Evolutionary conservation across 2,888 invertebrate species (phyloP), one percentile per base, ranked within the genome.

Genomic region (Pegoplata infirma): DNA sequence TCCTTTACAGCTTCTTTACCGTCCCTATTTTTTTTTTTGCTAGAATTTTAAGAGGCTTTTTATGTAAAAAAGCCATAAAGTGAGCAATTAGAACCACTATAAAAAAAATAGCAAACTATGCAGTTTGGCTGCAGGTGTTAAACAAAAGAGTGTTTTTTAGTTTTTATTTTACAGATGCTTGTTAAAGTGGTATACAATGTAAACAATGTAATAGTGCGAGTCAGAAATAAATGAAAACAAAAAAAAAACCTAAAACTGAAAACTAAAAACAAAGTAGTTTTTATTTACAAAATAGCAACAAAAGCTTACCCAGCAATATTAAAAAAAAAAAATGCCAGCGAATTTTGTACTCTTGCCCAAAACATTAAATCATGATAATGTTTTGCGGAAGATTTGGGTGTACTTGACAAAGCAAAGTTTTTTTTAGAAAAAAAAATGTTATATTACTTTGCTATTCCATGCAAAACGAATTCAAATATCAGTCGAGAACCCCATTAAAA

Each of bases 81-180:
- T 75, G 75, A 75, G 68, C 75, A 68, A 75, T 75, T 75, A 75
- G 68, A 68, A 68, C 61, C 16, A 28, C 63, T 55, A 63, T 75
- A 75, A 74, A 67, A 59, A 47, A 73, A 61, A 47, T 21, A 12
- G n/a, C 36, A 17, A 74, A 75, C 47, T 61, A 49, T 67, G 40
- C 55, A n/a, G n/a, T 75, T 68, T 75, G 61, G 75, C 75, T 75
- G 67, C 61, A 75, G 75, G 75, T 75, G 75, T 68, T 68, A 32
- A 55, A 63, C 68, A 68, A 67, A 61, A 44, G 36, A 47, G 36
- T n/a, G 44, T 75, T 28, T 58, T 68, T 25, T 16, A 44, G 19
- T 14, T 51, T 36, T 19, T 25, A 28, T 40, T 58, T 58, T 28
- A 46, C 61, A 63, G 53, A 36, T 40, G 72, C 56, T 49, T 56